These are phyloP conservation scores for Scrobipalpa costella DNA, from an alignment of 2,888 invertebrate species.

Conservation along the genomic window DNA sequence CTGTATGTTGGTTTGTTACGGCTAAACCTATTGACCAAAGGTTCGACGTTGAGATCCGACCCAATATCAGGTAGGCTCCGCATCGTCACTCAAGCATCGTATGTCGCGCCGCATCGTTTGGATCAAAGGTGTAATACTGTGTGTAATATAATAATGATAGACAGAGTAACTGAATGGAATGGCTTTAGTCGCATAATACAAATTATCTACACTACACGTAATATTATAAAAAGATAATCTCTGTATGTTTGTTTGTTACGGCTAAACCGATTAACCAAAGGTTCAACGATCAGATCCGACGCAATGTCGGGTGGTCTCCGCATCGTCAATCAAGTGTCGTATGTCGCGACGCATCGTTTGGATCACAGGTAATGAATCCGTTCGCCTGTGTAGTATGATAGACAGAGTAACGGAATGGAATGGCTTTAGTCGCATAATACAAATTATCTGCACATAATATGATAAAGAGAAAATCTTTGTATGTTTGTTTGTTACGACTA, in stretches of 20 bases:
- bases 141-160: too few relatives aligned
- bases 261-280: too few relatives aligned
- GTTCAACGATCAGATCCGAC: neutral
- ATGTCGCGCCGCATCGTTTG: too few relatives aligned
- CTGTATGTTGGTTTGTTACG: too few relatives aligned
- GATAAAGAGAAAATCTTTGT: too few relatives aligned
- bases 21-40: too few relatives aligned
- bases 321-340: slow-evolving; percentile 1
- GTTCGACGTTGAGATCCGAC: neutral
- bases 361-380: slow-evolving; percentile 2
- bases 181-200: neutral
- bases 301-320: neutral
- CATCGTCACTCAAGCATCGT: neutral
- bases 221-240: too few relatives aligned
- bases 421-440: neutral
- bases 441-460: too few relatives aligned
- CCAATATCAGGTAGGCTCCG: neutral
- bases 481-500: too few relatives aligned
- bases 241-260: too few relatives aligned
- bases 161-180: neutral
- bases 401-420: neutral
- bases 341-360: neutral
- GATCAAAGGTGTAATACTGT: too few relatives aligned
- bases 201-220: too few relatives aligned
- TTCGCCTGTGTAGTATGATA: neutral